phyloP scores from a whole-genome alignment of 2,888 invertebrate species.

The Adineta ricciae region DNA sequence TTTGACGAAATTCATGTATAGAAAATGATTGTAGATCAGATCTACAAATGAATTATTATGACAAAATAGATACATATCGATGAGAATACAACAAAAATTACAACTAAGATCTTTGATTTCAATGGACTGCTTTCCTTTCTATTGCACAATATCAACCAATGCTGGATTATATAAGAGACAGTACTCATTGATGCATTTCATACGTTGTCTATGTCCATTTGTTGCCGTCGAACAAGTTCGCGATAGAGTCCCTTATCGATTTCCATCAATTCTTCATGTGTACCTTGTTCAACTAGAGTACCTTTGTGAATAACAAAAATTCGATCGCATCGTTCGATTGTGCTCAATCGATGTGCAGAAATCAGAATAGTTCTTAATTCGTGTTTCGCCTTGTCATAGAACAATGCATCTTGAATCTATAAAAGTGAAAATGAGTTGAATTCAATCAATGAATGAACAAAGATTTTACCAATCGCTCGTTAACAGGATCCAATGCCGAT shows the following conservation, averaged over 20 bases:
- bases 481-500: constrained; percentile 2
- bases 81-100: too few relatives aligned
- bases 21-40: too few relatives aligned
- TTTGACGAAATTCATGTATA: too few relatives aligned
- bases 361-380: constrained; percentile 50
- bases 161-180: not conserved
- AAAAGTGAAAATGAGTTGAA: not conserved
- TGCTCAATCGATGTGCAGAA: constrained; percentile 53
- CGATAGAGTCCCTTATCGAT: constrained; percentile 49
- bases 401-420: constrained; percentile 7
- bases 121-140: too few relatives aligned
- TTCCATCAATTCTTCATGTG: constrained; percentile 51
- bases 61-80: too few relatives aligned
- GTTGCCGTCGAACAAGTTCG: constrained; percentile 44
- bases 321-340: constrained; percentile 52
- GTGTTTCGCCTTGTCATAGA: not conserved
- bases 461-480: not conserved
- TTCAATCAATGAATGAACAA: not conserved
- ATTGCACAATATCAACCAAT: not conserved
- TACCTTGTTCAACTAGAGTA: constrained; percentile 51
- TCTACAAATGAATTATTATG: too few relatives aligned
- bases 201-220: not conserved
- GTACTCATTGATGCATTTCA: not conserved
- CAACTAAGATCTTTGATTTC: too few relatives aligned
- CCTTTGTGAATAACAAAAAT: constrained; percentile 55